Evolutionary conservation across 2,888 invertebrate species (phyloP).

Genomic region (Entomobrya proxima): DNA sequence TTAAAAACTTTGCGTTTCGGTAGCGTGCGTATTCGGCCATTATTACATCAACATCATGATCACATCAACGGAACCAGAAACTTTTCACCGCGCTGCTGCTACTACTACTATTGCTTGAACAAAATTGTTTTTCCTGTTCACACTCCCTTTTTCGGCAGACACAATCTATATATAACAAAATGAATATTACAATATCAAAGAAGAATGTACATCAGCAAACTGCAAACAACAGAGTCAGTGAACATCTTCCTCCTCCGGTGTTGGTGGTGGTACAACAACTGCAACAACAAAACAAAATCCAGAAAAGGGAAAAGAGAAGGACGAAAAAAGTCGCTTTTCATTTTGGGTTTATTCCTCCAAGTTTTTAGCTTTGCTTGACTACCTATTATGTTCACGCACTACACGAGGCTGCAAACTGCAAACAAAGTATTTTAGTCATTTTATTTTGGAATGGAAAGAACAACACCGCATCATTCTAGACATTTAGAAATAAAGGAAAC

Average conservation of each 20-base stretch:
- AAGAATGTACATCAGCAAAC: neutral
- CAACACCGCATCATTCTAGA: neutral
- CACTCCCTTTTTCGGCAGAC: neutral
- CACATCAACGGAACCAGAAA: neutral
- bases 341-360: neutral
- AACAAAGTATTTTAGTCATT: constrained; percentile 15
- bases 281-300: constrained; percentile 1
- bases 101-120: neutral
- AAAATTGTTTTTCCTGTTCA: constrained; percentile 12
- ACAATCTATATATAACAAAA: neutral
- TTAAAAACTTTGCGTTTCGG: constrained; percentile 28
- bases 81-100: neutral
- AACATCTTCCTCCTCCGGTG: neutral
- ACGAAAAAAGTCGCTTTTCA: neutral
- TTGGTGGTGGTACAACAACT: neutral
- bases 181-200: neutral
- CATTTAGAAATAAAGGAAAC: neutral
- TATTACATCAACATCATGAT: constrained; percentile 21
- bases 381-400: neutral
- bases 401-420: neutral
- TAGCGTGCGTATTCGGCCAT: neutral
- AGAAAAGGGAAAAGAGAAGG: neutral
- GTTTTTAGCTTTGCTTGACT: neutral
- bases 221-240: neutral
- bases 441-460: too few relatives aligned